Conservation (phyloP, 2,797 vertebrate species). For the Phoebastria nigripes region DNA sequence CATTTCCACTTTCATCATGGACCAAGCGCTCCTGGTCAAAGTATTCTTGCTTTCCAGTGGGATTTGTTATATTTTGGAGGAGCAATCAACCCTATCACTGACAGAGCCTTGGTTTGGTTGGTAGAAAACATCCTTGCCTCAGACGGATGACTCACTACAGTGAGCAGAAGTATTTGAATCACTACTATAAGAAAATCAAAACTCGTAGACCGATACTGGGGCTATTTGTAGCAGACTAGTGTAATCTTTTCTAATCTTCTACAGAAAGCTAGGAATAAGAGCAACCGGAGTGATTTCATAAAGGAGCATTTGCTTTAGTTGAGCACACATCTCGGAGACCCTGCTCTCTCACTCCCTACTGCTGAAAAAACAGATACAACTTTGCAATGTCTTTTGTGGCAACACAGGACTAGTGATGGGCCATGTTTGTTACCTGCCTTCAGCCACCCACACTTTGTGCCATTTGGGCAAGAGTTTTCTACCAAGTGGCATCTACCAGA, state of each 20-base stretch:
- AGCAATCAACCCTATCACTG: conserved; percentile 1
- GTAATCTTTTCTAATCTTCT: background rate
- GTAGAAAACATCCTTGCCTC: conserved; percentile 12
- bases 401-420: background rate
- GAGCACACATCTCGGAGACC: background rate
- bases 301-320: background rate
- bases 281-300: background rate
- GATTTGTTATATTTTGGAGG: conserved; percentile 14
- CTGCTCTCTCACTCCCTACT: background rate
- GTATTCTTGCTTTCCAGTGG: background rate
- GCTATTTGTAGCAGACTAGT: background rate
- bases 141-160: background rate
- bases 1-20: conserved; percentile 26
- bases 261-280: background rate
- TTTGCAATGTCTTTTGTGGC: background rate
- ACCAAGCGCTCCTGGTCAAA: background rate
- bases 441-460: background rate
- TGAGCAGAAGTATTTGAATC: background rate
- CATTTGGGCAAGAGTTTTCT: background rate
- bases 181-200: background rate
- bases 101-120: background rate
- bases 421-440: background rate
- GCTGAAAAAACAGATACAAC: background rate
- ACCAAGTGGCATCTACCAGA: background rate
- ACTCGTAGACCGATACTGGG: background rate